Evolutionary conservation across 1,140 invertebrate species (phyloP).

Genomic region (Hetaerina americana): DNA sequence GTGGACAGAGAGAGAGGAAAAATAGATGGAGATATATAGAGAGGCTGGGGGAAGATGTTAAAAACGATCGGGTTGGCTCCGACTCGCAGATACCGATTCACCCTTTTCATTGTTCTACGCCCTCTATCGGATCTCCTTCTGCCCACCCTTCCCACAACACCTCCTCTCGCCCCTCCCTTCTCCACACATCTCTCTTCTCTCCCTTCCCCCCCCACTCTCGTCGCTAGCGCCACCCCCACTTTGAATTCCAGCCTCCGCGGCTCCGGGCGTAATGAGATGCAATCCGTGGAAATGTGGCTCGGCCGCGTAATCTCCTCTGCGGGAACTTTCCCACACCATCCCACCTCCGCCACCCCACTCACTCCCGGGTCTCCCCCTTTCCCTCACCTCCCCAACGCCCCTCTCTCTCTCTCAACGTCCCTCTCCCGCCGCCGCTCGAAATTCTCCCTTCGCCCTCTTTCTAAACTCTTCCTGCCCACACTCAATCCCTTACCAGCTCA

Average conservation of each 20-base stretch:
- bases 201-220: background rate
- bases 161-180: background rate
- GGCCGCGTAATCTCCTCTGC: background rate
- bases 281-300: background rate
- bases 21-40: too few relatives aligned
- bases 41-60: background rate
- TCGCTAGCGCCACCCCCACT: background rate
- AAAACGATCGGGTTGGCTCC: background rate
- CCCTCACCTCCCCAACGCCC: background rate
- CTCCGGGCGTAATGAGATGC: background rate
- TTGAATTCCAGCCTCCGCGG: background rate
- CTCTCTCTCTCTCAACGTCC: too few relatives aligned
- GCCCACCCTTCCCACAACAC: background rate
- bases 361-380: too few relatives aligned
- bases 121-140: background rate
- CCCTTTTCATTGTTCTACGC: background rate
- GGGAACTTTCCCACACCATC: background rate
- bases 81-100: background rate
- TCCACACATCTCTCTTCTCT: background rate
- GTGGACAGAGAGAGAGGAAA: background rate
- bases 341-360: background rate
- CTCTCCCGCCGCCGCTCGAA: background rate
- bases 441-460: background rate
- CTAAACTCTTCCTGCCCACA: too few relatives aligned
- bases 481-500: too few relatives aligned